Evolutionary conservation across 1,140 invertebrate genomes (phyloP), one percentile per base, ranked within the genome.

Genomic region (Episyrphus balteatus): DNA sequence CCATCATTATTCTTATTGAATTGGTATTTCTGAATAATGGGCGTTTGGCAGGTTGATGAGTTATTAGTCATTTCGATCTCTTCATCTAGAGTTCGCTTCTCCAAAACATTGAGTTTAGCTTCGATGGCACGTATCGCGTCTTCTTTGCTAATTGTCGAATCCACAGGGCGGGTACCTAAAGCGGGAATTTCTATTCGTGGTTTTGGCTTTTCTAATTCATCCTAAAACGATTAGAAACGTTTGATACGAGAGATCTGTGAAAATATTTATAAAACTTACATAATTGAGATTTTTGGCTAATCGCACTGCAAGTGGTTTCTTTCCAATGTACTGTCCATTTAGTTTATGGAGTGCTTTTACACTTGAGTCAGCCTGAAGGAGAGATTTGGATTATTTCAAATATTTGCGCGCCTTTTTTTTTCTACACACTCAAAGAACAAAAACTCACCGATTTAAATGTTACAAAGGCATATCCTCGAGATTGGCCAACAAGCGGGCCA

Each of bases 381-480:
- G 21, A 26, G 14, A 32, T n/a, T 37, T 37, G 10, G 36, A 5
- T 37, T n/a, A 34, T 37, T 37, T 37, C 36, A 5, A 5, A n/a
- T 3, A 37, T 37, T 17, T 37, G 36, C 13, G 21, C 21, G 21
- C 21, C 18, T 40, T 40, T 40, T 17, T 18, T 26, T 42, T 15
- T 3, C 3, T 13, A 41, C 6, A 33, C 26, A 41, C 11, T 33
- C 3, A 19, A 6, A 34, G 17, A 5, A n/a, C 31, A 15, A 21
- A 10, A 3, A 43, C 53, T 53, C 45, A 57, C 68, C 0, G 61
- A 73, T 56, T 80, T 76, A 60, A 86, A 95, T 0, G 88, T 93
- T 19, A 92, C 86, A 71, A 95, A 95, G 31, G 89, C 90, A 68
- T 93, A 95, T n/a, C 92, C 91, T 53, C 89, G 72, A 1, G 91